A percentile compares a stretch with the other conserved stretches of the same genome.
phyloP scores from a whole-genome alignment of 2,113 vertebrate species.

The Thomomys bottae region DNA sequence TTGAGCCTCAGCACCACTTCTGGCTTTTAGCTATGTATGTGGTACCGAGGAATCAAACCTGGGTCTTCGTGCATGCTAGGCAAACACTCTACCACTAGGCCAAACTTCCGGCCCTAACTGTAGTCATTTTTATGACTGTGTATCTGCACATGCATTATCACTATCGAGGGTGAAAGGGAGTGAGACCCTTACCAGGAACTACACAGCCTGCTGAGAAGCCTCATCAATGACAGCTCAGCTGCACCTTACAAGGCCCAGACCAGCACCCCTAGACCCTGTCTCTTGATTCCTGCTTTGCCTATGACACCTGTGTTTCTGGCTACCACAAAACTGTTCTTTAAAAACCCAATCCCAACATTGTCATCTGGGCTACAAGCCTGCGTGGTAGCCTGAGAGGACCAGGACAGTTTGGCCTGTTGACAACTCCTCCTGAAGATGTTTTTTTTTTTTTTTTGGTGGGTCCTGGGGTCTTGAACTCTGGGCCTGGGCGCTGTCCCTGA shows the following conservation, averaged over 20 bases:
- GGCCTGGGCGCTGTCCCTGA: too few relatives aligned
- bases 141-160: neutral
- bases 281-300: neutral
- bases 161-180: too few relatives aligned
- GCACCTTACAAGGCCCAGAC: neutral
- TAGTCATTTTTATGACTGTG: neutral
- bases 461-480: too few relatives aligned
- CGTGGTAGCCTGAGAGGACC: neutral
- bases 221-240: neutral
- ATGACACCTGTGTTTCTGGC: neutral
- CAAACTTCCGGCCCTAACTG: too few relatives aligned
- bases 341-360: neutral
- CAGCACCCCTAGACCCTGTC: neutral
- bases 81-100: too few relatives aligned
- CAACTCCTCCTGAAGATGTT: neutral
- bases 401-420: neutral
- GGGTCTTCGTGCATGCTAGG: too few relatives aligned
- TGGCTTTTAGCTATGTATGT: too few relatives aligned
- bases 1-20: too few relatives aligned
- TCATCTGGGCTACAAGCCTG: neutral
- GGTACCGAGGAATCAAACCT: too few relatives aligned
- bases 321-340: neutral
- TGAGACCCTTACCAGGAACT: neutral
- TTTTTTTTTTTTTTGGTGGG: too few relatives aligned
- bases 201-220: neutral